phyloP scores from a whole-genome alignment of 2,113 vertebrate species.

The Ahaetulla prasina region DNA sequence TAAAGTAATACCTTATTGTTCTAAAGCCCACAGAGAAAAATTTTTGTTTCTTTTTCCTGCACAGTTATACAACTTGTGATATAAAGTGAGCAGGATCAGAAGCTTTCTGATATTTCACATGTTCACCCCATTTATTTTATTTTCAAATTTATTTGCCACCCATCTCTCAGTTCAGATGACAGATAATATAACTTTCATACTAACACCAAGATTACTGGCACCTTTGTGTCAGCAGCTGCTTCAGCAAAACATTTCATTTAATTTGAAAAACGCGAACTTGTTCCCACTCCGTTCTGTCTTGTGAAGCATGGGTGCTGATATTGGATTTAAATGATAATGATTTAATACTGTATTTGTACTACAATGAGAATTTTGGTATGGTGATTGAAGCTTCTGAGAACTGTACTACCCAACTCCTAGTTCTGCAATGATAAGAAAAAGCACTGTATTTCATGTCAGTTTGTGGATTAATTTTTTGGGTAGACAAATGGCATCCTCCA shows the following conservation, averaged over 20 bases:
- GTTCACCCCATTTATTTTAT: background rate
- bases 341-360: background rate
- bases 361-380: background rate
- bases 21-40: background rate
- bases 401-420: background rate
- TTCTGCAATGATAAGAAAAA: conserved; percentile 21
- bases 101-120: background rate
- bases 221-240: background rate
- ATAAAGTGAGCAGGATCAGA: background rate
- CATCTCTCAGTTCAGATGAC: no score
- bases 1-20: background rate
- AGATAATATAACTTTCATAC: background rate
- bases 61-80: background rate
- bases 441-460: background rate
- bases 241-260: conserved; percentile 14
- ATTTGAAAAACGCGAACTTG: background rate
- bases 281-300: background rate
- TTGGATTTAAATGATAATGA: conserved; percentile 13
- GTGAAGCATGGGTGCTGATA: background rate
- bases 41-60: background rate
- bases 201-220: background rate
- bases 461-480: conserved; percentile 30
- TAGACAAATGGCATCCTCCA: conserved; percentile 23
- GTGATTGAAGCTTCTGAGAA: background rate
- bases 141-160: no score